Evolutionary conservation across 2,113 vertebrate species (phyloP).

Genomic region (Megaceryle maxima): DNA sequence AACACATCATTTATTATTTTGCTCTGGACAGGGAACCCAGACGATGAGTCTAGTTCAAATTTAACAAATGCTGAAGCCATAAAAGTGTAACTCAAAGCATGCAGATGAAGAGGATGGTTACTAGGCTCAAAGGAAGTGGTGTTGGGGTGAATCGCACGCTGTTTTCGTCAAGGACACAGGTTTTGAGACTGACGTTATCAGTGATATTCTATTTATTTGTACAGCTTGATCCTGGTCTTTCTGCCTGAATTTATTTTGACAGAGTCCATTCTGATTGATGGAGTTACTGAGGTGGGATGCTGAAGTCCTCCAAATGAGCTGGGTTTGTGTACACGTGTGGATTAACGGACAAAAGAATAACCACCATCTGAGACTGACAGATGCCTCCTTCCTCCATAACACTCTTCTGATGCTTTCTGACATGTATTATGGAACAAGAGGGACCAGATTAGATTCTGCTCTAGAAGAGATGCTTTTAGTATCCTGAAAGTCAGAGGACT

Average conservation of each 20-base stretch:
- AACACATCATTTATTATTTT: background rate
- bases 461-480: background rate
- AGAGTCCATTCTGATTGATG: rapidly evolving
- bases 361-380: background rate
- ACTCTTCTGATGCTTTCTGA: background rate
- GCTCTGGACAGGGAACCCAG: background rate
- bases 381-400: background rate
- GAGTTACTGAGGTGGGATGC: background rate
- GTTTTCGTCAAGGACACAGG: background rate
- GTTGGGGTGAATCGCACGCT: background rate
- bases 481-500: background rate
- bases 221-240: background rate
- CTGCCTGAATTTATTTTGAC: background rate
- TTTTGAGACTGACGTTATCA: background rate
- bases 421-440: background rate
- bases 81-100: background rate
- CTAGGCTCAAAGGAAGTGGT: background rate
- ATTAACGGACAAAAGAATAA: background rate
- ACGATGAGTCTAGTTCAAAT: background rate
- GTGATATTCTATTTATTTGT: background rate
- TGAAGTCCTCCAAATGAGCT: background rate
- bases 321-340: background rate
- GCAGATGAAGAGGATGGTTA: background rate
- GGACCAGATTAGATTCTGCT: background rate
- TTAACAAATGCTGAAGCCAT: background rate